phyloP scores from a whole-genome alignment of 1,140 invertebrate species.

The Gyrodactylus salaris region DNA sequence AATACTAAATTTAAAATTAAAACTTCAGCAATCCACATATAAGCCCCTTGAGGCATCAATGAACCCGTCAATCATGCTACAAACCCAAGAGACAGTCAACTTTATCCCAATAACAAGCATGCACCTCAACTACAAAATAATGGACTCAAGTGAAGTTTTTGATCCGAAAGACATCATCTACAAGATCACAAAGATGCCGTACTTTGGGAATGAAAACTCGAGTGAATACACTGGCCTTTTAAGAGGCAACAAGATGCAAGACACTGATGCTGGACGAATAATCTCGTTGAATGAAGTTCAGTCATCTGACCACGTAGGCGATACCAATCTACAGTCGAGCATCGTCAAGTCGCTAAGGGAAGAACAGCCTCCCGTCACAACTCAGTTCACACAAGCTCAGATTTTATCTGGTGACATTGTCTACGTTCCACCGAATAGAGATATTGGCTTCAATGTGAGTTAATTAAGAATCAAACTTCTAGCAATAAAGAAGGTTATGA shows the following conservation, averaged over 20 bases:
- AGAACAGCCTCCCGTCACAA: neutral
- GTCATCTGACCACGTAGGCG: neutral
- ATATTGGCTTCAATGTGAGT: neutral
- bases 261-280: neutral
- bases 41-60: neutral
- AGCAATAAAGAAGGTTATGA: neutral
- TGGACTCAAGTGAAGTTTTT: neutral
- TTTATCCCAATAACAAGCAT: neutral
- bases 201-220: neutral
- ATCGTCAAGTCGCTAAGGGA: neutral
- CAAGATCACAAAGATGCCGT: neutral
- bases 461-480: neutral
- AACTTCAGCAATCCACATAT: neutral
- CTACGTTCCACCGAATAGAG: neutral
- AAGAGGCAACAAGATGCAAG: too few species aligned
- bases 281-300: neutral
- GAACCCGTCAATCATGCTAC: neutral
- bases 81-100: neutral
- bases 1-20: too few species aligned
- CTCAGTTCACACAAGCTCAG: neutral
- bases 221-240: neutral
- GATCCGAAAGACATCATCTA: slow-evolving; percentile 1
- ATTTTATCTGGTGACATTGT: neutral
- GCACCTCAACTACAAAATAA: neutral
- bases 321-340: neutral